Evolutionary conservation across 2,113 vertebrate species (phyloP), one percentile per base, ranked within the genome.

Genomic region (Phalacrocorax carbo): DNA sequence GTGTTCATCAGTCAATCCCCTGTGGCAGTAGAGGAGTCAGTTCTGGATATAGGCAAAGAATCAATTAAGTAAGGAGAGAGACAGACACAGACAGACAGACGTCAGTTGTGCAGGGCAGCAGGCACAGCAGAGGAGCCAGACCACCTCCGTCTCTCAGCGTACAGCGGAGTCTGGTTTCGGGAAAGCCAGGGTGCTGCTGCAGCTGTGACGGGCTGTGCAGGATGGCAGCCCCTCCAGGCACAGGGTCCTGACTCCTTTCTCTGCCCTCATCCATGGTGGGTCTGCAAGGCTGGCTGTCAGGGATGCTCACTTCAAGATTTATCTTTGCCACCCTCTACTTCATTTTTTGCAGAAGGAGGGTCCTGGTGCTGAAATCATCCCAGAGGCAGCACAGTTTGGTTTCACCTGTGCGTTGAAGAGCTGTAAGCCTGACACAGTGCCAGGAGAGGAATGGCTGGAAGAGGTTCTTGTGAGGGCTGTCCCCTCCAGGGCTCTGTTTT

Each of bases 201-300:
- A 7, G 23, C 46, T 32, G 26, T 19, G 61, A 11, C 0, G 13
- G 42, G 14, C 17, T 2, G 4, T 19, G 72, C 7, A 3, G 42
- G 15, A 4, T 20, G 49, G 26, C 65, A 84, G 42, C 26, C 30
- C 17, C 49, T n/a, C n/a, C 22, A 11, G 51, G 49, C 36, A 8
- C n/a, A 34, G 42, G 10, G 10, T 22, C 42, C 30, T 4, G 21
- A 13, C 30, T 42, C 17, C 49, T 38, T 30, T 30, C 58, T 58
- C 34, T 55, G 69, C 9, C 30, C 32, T 38, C 25, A 2, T 10
- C 52, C 2, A 0, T 1, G 3, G 14, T 21, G 46, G 11, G 3
- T 34, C 69, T 22, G 10, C 62, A 25, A 22, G 52, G 25, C 38
- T 79, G 66, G 11, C n/a, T 78, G 0, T 22, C 3, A 5, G 44